phyloP scores from a whole-genome alignment of 2,888 invertebrate species.

The Drosophila conformis region DNA sequence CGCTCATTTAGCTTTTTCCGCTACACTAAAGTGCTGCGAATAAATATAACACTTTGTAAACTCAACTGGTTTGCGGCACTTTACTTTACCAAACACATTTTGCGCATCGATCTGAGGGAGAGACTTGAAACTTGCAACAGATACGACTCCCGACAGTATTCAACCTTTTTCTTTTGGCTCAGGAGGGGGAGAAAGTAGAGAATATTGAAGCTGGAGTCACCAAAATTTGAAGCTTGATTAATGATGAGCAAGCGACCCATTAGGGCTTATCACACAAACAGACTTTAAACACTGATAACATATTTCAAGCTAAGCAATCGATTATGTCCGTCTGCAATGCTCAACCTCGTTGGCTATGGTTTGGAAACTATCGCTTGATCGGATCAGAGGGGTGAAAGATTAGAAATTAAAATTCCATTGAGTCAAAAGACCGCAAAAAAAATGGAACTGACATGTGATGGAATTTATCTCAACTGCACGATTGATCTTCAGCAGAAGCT shows the following conservation, averaged over 20 bases:
- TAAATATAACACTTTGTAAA: not conserved
- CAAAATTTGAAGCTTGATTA: not conserved
- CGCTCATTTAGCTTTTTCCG: not conserved
- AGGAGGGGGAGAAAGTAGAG: not conserved
- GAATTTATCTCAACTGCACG: conserved; percentile 22
- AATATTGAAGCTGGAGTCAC: not conserved
- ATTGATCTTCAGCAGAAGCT: conserved; percentile 8
- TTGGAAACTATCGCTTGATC: not conserved
- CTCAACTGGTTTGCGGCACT: not conserved
- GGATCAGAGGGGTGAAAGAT: conserved; percentile 44
- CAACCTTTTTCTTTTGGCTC: no score
- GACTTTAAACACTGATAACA: not conserved
- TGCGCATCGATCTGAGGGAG: not conserved
- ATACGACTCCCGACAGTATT: not conserved
- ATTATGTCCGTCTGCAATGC: not conserved
- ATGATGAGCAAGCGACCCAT: not conserved
- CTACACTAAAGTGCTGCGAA: not conserved
- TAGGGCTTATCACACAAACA: not conserved
- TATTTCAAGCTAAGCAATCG: not conserved
- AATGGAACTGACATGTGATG: conserved; percentile 12
- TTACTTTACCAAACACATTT: not conserved
- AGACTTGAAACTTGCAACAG: not conserved
- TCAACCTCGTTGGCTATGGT: not conserved
- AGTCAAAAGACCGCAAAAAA: conserved; percentile 59
- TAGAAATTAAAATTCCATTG: conserved; percentile 71